phyloP scores from a whole-genome alignment of 2,797 vertebrate genomes.

The Antrozous pallidus region DNA sequence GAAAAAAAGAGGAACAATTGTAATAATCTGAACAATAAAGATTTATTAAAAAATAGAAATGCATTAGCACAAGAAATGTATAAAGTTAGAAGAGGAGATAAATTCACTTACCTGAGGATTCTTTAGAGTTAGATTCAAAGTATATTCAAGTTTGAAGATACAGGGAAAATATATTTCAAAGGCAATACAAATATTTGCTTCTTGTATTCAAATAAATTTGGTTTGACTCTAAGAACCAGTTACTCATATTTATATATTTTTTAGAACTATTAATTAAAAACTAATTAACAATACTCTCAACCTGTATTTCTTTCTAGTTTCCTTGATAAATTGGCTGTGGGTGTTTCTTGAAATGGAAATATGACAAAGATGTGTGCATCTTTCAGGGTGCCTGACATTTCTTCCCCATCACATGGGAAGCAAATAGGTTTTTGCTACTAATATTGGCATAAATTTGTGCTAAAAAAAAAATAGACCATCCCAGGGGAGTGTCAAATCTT shows the following conservation, averaged over 20 bases:
- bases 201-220: conserved; percentile 49
- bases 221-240: conserved; percentile 27
- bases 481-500: background rate
- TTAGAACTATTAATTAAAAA: conserved; percentile 48
- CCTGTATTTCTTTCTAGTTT: conserved; percentile 31
- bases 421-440: background rate
- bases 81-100: conserved; percentile 3
- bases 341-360: conserved; percentile 16
- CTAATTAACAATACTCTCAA: conserved; percentile 43
- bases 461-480: conserved; percentile 11
- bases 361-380: background rate
- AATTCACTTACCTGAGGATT: conserved; percentile 17
- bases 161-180: conserved; percentile 18
- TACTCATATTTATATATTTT: conserved; percentile 43
- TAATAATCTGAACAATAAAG: no score
- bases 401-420: background rate
- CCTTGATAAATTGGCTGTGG: conserved; percentile 4
- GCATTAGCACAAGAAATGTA: background rate
- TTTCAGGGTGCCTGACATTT: background rate
- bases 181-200: background rate
- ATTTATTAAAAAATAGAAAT: conserved; percentile 30
- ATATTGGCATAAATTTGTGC: background rate
- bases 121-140: conserved; percentile 22
- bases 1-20: no score
- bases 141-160: conserved; percentile 22